Evolutionary conservation across 1,140 invertebrate genomes (phyloP).

Genomic region (Zaprionus gabonicus): DNA sequence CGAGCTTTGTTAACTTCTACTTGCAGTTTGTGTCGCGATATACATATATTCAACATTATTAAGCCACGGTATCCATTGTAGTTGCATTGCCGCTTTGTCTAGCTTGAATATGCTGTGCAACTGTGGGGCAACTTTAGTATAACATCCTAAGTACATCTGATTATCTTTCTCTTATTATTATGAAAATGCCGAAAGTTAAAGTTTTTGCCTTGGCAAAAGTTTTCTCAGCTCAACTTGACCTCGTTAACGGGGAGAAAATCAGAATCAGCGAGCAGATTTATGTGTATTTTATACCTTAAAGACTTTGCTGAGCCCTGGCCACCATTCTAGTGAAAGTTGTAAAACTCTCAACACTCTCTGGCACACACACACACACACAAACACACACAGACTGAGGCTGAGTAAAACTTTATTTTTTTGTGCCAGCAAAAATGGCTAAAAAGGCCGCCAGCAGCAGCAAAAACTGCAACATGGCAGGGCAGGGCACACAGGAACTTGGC

Average conservation of each 20-base stretch:
- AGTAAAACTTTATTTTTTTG: conserved; percentile 44
- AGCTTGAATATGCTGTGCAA: background rate
- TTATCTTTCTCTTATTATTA: conserved; percentile 47
- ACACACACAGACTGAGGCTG: conserved; percentile 14
- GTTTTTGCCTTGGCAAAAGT: conserved; percentile 16
- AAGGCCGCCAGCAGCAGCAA: conserved; percentile 40
- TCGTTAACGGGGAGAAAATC: conserved; percentile 17
- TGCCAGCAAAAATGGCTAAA: conserved; percentile 23
- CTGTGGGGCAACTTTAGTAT: conserved; percentile 17
- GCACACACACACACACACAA: conserved; percentile 9
- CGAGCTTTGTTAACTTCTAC: no score
- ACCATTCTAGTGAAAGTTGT: conserved; percentile 31
- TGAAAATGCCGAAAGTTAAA: conserved; percentile 36
- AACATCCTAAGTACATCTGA: conserved; percentile 35
- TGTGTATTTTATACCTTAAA: conserved; percentile 32
- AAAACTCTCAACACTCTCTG: conserved; percentile 21
- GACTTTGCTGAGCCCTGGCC: conserved; percentile 9
- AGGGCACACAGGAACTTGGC: conserved; percentile 24
- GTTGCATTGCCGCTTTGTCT: background rate
- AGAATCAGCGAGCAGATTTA: conserved; percentile 22
- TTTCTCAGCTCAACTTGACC: conserved; percentile 43
- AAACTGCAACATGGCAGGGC: conserved; percentile 37
- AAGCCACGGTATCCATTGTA: no score
- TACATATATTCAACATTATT: no score
- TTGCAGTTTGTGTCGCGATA: no score